phyloP scores from a whole-genome alignment of 2,113 vertebrate genomes.

The Sisor rabdophorus region DNA sequence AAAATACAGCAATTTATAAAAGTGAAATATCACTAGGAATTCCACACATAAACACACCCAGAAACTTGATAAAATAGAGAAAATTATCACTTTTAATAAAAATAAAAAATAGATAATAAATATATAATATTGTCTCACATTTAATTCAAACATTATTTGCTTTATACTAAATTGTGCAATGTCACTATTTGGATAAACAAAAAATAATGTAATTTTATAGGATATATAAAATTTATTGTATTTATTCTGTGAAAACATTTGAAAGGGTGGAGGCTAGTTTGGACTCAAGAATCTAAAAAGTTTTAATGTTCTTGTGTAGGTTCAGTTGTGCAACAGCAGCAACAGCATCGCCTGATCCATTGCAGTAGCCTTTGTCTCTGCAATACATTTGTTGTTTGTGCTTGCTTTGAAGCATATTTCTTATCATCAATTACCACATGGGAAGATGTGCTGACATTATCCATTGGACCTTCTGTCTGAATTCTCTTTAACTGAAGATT shows the following conservation, averaged over 20 bases:
- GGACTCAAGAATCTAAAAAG: background rate
- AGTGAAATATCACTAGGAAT: too few species aligned
- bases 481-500: slow-evolving; percentile 7
- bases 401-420: background rate
- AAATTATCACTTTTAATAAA: background rate
- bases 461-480: slow-evolving; percentile 1
- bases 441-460: background rate
- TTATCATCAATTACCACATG: background rate
- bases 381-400: background rate
- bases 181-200: background rate
- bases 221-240: background rate
- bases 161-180: background rate
- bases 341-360: slow-evolving; percentile 43
- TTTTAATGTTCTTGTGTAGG: slow-evolving; percentile 15
- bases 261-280: background rate
- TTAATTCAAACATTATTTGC: background rate
- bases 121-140: background rate
- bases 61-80: background rate
- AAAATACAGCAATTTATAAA: too few species aligned
- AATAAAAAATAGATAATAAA: background rate
- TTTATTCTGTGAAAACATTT: background rate
- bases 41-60: too few species aligned
- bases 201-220: too few species aligned
- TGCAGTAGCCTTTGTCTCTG: slow-evolving; percentile 33
- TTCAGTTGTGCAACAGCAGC: slow-evolving; percentile 23